Percentiles rank a stretch among this genome's conserved stretches.
These are phyloP conservation scores for Merodon equestris DNA, from an alignment of 2,888 invertebrate species.

Conservation along the genomic window DNA sequence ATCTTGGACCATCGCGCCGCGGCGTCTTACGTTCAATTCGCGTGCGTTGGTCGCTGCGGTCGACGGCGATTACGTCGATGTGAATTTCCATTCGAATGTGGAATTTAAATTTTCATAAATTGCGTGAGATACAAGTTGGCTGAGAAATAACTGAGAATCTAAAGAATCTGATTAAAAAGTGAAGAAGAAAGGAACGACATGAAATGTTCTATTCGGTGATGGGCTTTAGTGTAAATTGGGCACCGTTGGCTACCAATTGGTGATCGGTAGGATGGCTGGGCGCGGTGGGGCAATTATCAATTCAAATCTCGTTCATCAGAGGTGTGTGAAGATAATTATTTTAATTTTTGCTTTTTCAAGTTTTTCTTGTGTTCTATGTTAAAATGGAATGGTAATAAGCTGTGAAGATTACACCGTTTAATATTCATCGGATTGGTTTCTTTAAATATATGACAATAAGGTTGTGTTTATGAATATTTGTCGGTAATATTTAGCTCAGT, in stretches of 20 bases:
- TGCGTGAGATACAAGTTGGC: slow-evolving; percentile 13
- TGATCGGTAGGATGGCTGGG: not conserved
- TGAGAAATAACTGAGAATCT: too few relatives aligned
- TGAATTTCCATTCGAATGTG: slow-evolving; percentile 39
- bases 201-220: slow-evolving; percentile 25
- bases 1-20: slow-evolving; percentile 25
- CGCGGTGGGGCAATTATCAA: slow-evolving; percentile 29
- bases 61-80: slow-evolving; percentile 9
- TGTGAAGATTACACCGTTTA: too few relatives aligned
- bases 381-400: too few relatives aligned
- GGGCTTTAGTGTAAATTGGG: slow-evolving; percentile 36
- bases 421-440: too few relatives aligned
- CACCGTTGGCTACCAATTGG: slow-evolving; percentile 14
- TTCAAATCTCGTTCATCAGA: slow-evolving; percentile 28
- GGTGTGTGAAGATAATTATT: slow-evolving; percentile 10
- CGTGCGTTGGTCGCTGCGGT: slow-evolving; percentile 10
- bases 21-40: slow-evolving; percentile 38
- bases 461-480: too few relatives aligned
- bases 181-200: not conserved
- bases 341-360: too few relatives aligned
- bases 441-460: too few relatives aligned
- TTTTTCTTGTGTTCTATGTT: too few relatives aligned
- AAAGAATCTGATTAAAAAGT: slow-evolving; percentile 14
- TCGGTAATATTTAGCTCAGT: too few relatives aligned
- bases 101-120: slow-evolving; percentile 42